Percentiles rank a stretch among this genome's conserved stretches.
Evolutionary conservation across 2,797 vertebrate genomes (phyloP).

Genomic region (Borostomias antarcticus): DNA sequence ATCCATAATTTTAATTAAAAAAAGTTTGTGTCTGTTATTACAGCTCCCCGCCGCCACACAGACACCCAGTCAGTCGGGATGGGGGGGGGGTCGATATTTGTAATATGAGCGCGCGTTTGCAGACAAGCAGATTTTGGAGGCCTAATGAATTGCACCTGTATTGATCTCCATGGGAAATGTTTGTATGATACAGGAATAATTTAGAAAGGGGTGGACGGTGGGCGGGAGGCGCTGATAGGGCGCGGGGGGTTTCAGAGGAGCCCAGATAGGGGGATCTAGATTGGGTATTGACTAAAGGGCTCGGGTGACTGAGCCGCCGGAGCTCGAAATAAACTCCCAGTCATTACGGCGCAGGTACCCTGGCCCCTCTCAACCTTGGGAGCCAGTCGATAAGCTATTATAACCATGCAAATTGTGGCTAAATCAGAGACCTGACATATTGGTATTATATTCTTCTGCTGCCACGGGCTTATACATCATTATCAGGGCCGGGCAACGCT

Average conservation of each 20-base stretch:
- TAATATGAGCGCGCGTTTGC: slow-evolving; percentile 83
- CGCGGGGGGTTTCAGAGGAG: slow-evolving; percentile 55
- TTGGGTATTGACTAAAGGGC: slow-evolving; percentile 95
- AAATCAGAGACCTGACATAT: slow-evolving; percentile 85
- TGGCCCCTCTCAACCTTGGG: slow-evolving; percentile 90
- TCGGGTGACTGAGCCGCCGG: slow-evolving; percentile 90
- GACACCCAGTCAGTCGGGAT: slow-evolving; percentile 81
- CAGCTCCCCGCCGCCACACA: slow-evolving; percentile 73
- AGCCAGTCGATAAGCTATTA: slow-evolving; percentile 98
- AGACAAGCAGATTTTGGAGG: slow-evolving; percentile 81
- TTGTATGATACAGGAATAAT: slow-evolving; percentile 91
- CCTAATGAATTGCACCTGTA: slow-evolving; percentile 91
- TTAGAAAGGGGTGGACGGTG: slow-evolving; percentile 55
- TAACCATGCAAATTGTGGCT: slow-evolving; percentile 95
- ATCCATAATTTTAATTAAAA: slow-evolving; percentile 88
- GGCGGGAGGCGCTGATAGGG: slow-evolving; percentile 27
- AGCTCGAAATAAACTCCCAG: slow-evolving; percentile 95
- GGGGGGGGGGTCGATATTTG: slow-evolving; percentile 82
- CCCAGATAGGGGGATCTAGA: slow-evolving; percentile 91
- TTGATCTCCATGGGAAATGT: slow-evolving; percentile 96
- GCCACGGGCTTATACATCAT: slow-evolving; percentile 80
- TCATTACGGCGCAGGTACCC: slow-evolving; percentile 86
- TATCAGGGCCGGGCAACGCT: slow-evolving; percentile 68
- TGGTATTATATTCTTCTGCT: slow-evolving; percentile 81
- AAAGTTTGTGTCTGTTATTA: slow-evolving; percentile 82